phyloP scores from a whole-genome alignment of 2,797 vertebrate species.

The Cynopterus sphinx region DNA sequence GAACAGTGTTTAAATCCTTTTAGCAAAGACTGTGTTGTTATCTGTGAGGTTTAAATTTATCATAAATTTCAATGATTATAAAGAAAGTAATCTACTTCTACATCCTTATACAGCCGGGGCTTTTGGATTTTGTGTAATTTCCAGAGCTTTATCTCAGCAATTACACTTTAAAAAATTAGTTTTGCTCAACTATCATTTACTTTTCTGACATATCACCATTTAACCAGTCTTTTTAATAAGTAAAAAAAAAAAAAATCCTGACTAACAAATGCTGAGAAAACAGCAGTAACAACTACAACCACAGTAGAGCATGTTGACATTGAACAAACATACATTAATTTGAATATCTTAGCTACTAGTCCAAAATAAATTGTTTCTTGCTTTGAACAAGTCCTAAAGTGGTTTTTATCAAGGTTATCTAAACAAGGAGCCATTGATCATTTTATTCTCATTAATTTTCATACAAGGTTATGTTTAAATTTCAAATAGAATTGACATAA shows the following conservation, averaged over 20 bases:
- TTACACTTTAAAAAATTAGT: not conserved
- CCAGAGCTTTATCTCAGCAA: constrained; percentile 9
- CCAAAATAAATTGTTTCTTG: not conserved
- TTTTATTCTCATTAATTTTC: not conserved
- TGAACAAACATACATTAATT: not conserved
- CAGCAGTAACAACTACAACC: not conserved
- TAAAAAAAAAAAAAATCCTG: not conserved
- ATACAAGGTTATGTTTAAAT: not conserved
- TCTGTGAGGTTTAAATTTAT: not conserved
- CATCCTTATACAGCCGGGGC: not conserved
- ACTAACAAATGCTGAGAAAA: not conserved
- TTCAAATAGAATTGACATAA: not conserved
- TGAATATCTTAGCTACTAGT: not conserved
- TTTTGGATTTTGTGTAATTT: not conserved
- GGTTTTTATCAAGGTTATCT: not conserved
- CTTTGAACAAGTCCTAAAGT: not conserved
- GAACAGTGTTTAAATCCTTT: not conserved
- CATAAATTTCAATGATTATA: not conserved
- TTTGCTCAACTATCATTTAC: not conserved
- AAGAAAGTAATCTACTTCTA: not conserved
- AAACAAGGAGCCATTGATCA: not conserved
- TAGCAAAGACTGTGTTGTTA: not conserved
- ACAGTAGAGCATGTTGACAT: not conserved
- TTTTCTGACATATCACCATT: not conserved
- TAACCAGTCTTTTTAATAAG: not conserved